Percentiles rank a stretch among this genome's conserved stretches.
Evolutionary conservation across 2,888 invertebrate genomes (phyloP).

Genomic region (Thyatira batis): DNA sequence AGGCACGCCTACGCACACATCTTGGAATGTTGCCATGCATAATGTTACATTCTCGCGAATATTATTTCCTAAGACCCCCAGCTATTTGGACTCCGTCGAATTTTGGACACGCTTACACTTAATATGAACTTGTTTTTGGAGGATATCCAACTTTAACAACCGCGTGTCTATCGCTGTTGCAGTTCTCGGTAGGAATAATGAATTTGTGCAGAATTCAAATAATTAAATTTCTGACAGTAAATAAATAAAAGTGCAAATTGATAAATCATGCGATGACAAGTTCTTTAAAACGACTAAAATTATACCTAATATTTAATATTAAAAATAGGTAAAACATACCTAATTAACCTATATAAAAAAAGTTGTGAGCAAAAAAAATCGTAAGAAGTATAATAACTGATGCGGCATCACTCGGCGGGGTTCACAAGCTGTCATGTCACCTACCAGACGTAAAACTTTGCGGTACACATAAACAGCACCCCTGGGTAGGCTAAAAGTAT

Average conservation of each 20-base stretch:
- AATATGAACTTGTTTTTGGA: conserved; percentile 29
- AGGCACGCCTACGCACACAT: conserved; percentile 30
- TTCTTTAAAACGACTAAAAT: too few relatives aligned
- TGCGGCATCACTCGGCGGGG: too few relatives aligned
- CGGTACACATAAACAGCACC: not conserved
- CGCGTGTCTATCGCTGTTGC: conserved; percentile 10
- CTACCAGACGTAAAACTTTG: not conserved
- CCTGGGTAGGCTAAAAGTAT: not conserved
- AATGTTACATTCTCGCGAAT: conserved; percentile 52
- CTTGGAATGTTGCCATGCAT: conserved; percentile 60
- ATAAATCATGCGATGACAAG: too few relatives aligned
- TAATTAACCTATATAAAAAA: too few relatives aligned
- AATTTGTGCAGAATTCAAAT: not conserved
- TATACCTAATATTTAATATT: too few relatives aligned
- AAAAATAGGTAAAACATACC: too few relatives aligned
- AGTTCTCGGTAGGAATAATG: not conserved
- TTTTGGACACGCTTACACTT: conserved; percentile 24
- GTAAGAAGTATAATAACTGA: not conserved
- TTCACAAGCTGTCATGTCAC: not conserved
- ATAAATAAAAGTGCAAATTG: not conserved
- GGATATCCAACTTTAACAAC: conserved; percentile 24
- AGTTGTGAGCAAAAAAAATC: not conserved
- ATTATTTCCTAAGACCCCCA: conserved; percentile 51
- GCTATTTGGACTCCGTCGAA: conserved; percentile 19
- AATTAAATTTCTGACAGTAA: too few relatives aligned